These are phyloP conservation scores for Drosophila kepulauana DNA, from an alignment of 1,140 invertebrate species.

Conservation along the genomic window DNA sequence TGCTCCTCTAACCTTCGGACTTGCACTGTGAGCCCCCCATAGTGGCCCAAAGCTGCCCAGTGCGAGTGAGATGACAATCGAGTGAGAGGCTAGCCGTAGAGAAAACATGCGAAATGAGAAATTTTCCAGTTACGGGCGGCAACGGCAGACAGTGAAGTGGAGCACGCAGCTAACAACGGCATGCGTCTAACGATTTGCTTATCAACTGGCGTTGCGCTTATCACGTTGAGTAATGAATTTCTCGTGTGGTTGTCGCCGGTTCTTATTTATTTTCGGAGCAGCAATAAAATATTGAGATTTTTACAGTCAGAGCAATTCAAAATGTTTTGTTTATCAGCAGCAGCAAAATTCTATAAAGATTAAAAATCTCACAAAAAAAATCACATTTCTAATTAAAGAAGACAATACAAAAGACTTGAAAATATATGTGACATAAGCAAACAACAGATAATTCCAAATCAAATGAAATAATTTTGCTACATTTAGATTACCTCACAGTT, in stretches of 20 bases:
- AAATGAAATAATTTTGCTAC: conserved; percentile 62
- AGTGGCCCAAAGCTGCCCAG: conserved; percentile 12
- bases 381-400: conserved; percentile 11
- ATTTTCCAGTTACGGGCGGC: conserved; percentile 65
- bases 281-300: conserved; percentile 56
- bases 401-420: conserved; percentile 3
- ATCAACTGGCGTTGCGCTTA: conserved; percentile 49
- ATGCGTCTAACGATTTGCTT: conserved; percentile 51
- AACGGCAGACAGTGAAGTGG: conserved; percentile 61
- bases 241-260: conserved; percentile 35
- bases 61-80: conserved; percentile 48
- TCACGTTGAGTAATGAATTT: conserved; percentile 52
- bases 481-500: conserved; percentile 37
- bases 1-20: conserved; percentile 56
- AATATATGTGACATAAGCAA: conserved; percentile 59
- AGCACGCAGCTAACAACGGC: conserved; percentile 49
- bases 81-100: conserved; percentile 28
- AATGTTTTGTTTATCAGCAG: conserved; percentile 30
- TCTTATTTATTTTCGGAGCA: conserved; percentile 40
- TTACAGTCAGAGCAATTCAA: conserved; percentile 33
- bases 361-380: conserved; percentile 42
- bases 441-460: conserved; percentile 52
- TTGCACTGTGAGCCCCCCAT: conserved; percentile 36
- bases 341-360: conserved; percentile 51
- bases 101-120: conserved; percentile 50